Percentiles rank a stretch among this genome's conserved stretches.
These are phyloP conservation scores for Nomada flava DNA, from an alignment of 2,888 invertebrate species.

Conservation along the genomic window DNA sequence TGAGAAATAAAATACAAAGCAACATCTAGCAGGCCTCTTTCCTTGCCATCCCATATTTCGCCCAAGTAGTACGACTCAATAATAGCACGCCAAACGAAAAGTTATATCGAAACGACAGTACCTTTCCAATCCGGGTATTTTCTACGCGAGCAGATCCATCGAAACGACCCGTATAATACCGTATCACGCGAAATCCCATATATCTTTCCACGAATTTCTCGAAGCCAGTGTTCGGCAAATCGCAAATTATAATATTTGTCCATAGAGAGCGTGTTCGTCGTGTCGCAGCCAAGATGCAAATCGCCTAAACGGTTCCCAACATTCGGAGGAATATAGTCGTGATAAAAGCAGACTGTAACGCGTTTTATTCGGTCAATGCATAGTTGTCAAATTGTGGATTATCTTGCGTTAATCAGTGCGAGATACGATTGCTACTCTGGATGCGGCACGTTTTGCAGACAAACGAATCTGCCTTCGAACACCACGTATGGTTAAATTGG, in stretches of 20 bases:
- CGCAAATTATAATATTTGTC: too few species aligned
- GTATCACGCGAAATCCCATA: background rate
- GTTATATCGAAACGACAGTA: background rate
- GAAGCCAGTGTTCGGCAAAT: constrained; percentile 3
- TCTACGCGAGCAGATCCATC: background rate
- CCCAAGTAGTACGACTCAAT: background rate
- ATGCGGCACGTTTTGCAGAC: constrained; percentile 29
- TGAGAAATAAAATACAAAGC: too few species aligned
- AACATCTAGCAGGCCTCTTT: too few species aligned
- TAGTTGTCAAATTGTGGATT: too few species aligned
- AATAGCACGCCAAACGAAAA: background rate
- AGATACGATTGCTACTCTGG: constrained; percentile 36
- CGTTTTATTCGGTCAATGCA: constrained; percentile 18
- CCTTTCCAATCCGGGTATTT: constrained; percentile 1
- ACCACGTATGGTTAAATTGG: constrained; percentile 24
- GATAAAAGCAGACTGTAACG: constrained; percentile 17
- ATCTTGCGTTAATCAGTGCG: constrained; percentile 33
- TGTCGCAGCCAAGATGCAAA: background rate
- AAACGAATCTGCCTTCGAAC: constrained; percentile 28
- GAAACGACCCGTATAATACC: background rate
- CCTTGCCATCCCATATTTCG: background rate
- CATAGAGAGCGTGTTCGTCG: too few species aligned
- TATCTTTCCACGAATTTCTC: constrained; percentile 10
- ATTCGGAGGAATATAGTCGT: background rate
- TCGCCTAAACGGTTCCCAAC: background rate